Conservation (phyloP, 2,888 invertebrate genomes). For the Chrysotoxum bicinctum region DNA sequence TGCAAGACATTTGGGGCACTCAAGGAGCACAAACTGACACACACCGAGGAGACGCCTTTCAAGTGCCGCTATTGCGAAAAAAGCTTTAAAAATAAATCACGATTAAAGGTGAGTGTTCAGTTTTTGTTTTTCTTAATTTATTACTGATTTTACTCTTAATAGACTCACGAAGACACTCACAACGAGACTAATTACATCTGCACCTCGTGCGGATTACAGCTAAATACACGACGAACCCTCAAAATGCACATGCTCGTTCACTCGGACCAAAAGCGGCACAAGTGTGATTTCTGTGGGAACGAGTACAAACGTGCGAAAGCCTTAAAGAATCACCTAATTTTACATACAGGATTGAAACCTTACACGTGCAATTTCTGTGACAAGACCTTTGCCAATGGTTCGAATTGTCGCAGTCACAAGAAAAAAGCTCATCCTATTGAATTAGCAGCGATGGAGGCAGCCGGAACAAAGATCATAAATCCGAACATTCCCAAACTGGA, state of each 20-base stretch:
- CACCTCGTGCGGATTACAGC: constrained; percentile 79
- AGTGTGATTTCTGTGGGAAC: constrained; percentile 78
- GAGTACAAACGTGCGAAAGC: constrained; percentile 25
- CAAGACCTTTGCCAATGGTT: constrained; percentile 80
- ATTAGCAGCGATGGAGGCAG: constrained; percentile 79
- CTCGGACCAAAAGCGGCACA: constrained; percentile 79
- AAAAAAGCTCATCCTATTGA: constrained; percentile 80
- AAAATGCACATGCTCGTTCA: constrained; percentile 82
- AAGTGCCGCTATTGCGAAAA: constrained; percentile 80
- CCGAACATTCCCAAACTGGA: constrained; percentile 78
- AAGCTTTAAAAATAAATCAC: constrained; percentile 79
- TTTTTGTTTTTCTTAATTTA: not conserved
- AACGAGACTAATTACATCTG: constrained; percentile 81
- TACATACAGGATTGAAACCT: constrained; percentile 38
- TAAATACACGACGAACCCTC: constrained; percentile 82
- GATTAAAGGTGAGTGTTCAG: constrained; percentile 74
- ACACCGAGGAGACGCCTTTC: constrained; percentile 82
- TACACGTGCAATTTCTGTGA: constrained; percentile 80
- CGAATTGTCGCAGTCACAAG: constrained; percentile 81
- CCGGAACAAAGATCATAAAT: constrained; percentile 76
- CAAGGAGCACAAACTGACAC: constrained; percentile 82
- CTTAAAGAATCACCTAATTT: constrained; percentile 11
- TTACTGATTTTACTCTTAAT: not conserved
- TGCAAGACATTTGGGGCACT: constrained; percentile 82
- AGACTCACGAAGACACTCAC: constrained; percentile 82